A percentile compares a stretch with the other conserved stretches of the same genome.
Conservation (phyloP, 2,113 vertebrate genomes). For the Cebus imitator region DNA sequence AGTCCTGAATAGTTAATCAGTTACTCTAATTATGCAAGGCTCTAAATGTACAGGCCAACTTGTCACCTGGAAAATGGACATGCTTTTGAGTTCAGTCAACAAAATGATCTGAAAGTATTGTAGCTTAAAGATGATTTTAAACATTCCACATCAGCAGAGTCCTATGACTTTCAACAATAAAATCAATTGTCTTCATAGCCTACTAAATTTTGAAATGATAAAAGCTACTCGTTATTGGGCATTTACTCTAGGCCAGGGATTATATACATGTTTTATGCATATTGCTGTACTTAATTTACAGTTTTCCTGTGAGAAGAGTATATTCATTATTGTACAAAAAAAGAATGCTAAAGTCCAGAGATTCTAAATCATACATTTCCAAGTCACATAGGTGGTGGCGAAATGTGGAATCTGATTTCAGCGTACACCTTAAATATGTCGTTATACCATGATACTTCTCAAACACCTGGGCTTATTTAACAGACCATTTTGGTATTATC, state of each 20-base stretch:
- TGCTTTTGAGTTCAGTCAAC: neutral
- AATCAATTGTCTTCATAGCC: neutral
- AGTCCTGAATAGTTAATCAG: slow-evolving; percentile 34
- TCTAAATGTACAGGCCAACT: neutral
- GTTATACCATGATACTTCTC: neutral
- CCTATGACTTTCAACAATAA: neutral
- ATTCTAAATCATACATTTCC: neutral
- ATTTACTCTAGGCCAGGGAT: neutral
- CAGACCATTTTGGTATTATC: neutral
- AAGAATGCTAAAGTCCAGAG: neutral
- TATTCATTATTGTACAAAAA: neutral
- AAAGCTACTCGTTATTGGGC: neutral
- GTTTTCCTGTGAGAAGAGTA: neutral
- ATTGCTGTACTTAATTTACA: neutral
- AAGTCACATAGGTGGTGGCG: neutral
- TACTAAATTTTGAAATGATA: neutral
- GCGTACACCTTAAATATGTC: neutral
- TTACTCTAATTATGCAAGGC: slow-evolving; percentile 30
- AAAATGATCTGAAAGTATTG: neutral
- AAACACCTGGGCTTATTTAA: neutral
- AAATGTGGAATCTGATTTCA: neutral
- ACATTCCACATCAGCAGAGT: neutral
- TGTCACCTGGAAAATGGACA: neutral
- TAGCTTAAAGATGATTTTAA: neutral
- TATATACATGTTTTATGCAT: neutral